Evolutionary conservation across 30 jellyfish, hydroid and myxozoan species (phyloP).

Genomic region (Pelagia noctiluca): DNA sequence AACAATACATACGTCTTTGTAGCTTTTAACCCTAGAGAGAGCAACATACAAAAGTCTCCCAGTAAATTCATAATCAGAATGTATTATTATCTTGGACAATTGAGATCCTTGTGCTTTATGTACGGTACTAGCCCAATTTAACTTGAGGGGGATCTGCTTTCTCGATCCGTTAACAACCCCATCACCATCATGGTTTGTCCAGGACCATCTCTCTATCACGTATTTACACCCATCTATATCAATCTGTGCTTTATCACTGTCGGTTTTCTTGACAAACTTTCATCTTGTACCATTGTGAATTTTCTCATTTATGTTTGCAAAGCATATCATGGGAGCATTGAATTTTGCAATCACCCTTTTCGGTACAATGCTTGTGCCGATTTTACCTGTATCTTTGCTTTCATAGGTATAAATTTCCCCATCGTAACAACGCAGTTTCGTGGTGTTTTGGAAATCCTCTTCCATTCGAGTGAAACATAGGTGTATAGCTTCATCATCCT

Average conservation of each 20-base stretch:
- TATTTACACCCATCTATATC: neutral
- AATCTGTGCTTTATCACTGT: neutral
- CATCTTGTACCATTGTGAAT: neutral
- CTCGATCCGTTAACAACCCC: neutral
- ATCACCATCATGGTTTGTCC: neutral
- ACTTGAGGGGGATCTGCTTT: neutral
- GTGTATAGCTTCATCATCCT: neutral
- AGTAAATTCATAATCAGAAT: neutral
- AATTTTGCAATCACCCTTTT: neutral
- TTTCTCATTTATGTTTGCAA: neutral
- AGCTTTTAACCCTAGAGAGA: neutral
- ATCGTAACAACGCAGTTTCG: neutral
- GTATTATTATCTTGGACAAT: neutral
- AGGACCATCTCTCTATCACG: neutral
- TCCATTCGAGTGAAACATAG: neutral
- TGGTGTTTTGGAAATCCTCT: neutral
- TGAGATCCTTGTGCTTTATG: neutral
- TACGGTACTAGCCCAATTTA: neutral
- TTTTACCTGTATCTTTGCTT: neutral
- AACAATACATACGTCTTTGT: neutral
- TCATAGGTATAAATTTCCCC: neutral
- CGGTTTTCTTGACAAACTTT: neutral
- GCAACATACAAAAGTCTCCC: neutral
- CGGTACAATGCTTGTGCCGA: neutral
- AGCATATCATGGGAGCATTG: neutral